Evolutionary conservation across 2,888 invertebrate genomes (phyloP), one percentile per base, ranked within the genome.

Genomic region (Horisme vitalbata): DNA sequence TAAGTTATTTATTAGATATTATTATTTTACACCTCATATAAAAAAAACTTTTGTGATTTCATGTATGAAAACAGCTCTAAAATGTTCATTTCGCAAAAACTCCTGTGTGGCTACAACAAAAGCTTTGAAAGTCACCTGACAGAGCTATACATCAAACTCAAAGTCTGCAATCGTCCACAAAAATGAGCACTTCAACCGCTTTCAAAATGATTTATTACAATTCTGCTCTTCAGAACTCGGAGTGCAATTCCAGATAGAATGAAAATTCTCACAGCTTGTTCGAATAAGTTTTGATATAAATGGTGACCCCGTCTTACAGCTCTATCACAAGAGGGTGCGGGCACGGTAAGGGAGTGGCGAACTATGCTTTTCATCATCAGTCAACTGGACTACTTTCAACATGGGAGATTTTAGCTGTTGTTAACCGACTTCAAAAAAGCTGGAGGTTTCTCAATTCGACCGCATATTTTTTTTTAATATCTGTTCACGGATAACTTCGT

Each of bases 261-360:
- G 57, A 50, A 63, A 64, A 61, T 64, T 55, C 58, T 63, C 57
- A 53, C 51, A 63, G 59, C 47, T 59, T 57, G 49, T 60, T 55
- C 50, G 41, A 57, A 57, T 59, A 71, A 72, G 65, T 71, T 71
- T 59, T 49, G 57, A 57, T 65, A 65, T 68, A 51, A 68, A 63
- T 57, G 57, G 61, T 59, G 57, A 58, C 45, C 58, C 53, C 34
- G 44, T 53, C 54, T 36, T 44, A 46, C 45, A 24, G 24, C 34
- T 41, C 31, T 15, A 45, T 50, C 49, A 48, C 36, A 33, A 33
- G 18, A 3, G 28, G 15, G 12, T 30, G 45, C 14, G 32, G 14
- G n/a, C 20, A n/a, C n/a, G n/a, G n/a, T n/a, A 24, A 36, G 13
- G 15, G 21, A 14, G 10, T 6, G 8, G 14, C 26, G 27, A 11